Percentiles rank a stretch among this genome's conserved stretches.
Evolutionary conservation across 2,797 vertebrate genomes (phyloP).

Genomic region (Sebastes oblongus): DNA sequence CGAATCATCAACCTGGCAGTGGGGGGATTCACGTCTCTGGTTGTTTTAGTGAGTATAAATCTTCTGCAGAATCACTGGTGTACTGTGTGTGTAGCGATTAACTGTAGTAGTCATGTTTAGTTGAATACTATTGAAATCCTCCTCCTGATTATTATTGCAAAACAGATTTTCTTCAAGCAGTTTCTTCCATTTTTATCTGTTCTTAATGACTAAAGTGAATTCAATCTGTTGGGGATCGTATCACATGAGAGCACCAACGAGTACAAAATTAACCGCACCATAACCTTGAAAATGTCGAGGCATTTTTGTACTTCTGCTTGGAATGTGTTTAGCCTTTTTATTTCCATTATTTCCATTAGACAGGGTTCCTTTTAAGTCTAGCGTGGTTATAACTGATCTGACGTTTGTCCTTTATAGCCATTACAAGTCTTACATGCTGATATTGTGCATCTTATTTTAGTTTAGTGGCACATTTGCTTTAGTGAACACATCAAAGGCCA

Average conservation of each 20-base stretch:
- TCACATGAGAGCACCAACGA: not conserved
- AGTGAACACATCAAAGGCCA: not conserved
- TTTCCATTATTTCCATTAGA: not conserved
- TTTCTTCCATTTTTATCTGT: not conserved
- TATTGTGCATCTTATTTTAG: not conserved
- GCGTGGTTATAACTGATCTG: not conserved
- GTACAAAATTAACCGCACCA: too few species aligned
- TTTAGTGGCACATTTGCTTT: not conserved
- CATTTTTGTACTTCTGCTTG: not conserved
- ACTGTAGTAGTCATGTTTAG: not conserved
- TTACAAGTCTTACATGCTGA: not conserved
- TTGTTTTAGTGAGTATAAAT: constrained; percentile 90
- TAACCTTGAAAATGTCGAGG: not conserved
- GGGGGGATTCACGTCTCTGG: constrained; percentile 88
- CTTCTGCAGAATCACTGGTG: not conserved
- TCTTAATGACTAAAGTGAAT: not conserved
- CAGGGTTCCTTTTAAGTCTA: not conserved
- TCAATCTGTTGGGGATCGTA: not conserved
- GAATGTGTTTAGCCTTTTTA: not conserved
- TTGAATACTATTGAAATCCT: not conserved
- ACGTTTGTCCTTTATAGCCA: not conserved
- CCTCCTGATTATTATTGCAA: not conserved
- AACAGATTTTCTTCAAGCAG: not conserved
- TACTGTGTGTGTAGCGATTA: not conserved
- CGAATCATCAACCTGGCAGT: constrained; percentile 93